These are phyloP conservation scores for Caracal caracal DNA, from an alignment of 2,113 vertebrate genomes.

Conservation along the genomic window DNA sequence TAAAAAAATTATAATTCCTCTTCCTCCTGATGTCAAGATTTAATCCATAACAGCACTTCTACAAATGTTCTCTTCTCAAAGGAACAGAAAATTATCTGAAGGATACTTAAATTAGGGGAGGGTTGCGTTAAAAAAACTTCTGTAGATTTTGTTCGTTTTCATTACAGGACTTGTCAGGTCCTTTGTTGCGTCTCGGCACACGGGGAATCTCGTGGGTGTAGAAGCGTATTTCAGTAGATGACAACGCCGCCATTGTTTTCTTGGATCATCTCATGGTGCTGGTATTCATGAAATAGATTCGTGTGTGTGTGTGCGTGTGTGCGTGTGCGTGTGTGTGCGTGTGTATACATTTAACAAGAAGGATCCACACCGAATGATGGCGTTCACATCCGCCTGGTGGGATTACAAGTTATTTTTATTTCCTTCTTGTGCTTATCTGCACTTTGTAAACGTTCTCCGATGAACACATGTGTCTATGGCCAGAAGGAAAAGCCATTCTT, in stretches of 20 bases:
- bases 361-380: background rate
- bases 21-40: background rate
- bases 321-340: background rate
- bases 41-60: background rate
- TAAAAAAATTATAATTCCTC: background rate
- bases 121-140: background rate
- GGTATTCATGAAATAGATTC: background rate
- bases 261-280: background rate
- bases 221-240: too few species aligned
- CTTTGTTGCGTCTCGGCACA: background rate
- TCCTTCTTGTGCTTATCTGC: background rate
- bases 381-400: background rate
- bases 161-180: background rate
- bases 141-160: background rate
- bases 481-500: background rate
- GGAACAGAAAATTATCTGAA: background rate
- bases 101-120: background rate
- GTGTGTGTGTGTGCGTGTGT: too few species aligned
- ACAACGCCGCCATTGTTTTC: too few species aligned
- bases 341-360: background rate
- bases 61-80: background rate
- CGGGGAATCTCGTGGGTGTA: background rate
- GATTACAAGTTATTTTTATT: background rate
- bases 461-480: background rate
- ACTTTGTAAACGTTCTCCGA: background rate